A percentile compares a stretch with the other conserved stretches of the same genome.
phyloP scores from a whole-genome alignment of 1,140 invertebrate genomes.

The Drosophila bipectinata region DNA sequence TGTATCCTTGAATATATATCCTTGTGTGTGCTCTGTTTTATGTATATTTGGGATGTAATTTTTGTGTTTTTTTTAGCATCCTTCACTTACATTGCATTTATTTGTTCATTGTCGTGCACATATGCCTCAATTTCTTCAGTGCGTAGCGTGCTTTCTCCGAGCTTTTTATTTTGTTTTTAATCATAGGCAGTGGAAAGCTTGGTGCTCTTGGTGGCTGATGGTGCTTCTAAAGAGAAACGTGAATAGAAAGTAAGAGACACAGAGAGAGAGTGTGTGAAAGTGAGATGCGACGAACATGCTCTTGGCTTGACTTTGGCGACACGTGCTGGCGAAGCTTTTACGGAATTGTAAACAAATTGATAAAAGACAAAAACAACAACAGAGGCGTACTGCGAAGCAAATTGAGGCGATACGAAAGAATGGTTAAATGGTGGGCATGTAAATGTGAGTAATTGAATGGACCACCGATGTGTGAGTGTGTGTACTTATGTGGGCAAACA shows the following conservation, averaged over 20 bases:
- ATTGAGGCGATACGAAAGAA: constrained; percentile 40
- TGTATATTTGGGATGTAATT: constrained; percentile 25
- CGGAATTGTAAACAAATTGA: constrained; percentile 66
- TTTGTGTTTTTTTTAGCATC: constrained; percentile 12
- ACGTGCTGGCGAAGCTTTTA: constrained; percentile 53
- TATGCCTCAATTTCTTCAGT: constrained; percentile 47
- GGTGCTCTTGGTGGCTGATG: constrained; percentile 45
- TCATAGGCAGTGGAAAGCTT: constrained; percentile 47
- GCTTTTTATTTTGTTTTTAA: constrained; percentile 31
- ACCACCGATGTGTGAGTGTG: constrained; percentile 29
- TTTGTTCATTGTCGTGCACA: constrained; percentile 54
- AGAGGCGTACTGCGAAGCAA: constrained; percentile 27
- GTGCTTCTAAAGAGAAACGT: constrained; percentile 68
- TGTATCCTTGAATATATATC: background rate
- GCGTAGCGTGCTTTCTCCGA: constrained; percentile 60
- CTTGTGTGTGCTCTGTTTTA: constrained; percentile 2
- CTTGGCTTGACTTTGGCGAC: constrained; percentile 35
- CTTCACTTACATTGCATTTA: constrained; percentile 53
- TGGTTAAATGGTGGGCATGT: constrained; percentile 34
- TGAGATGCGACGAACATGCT: constrained; percentile 44
- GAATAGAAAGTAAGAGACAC: constrained; percentile 28
- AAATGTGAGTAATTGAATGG: constrained; percentile 30
- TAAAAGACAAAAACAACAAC: constrained; percentile 31
- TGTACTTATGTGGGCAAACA: constrained; percentile 1
- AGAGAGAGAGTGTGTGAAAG: constrained; percentile 8